Base-by-base conservation (phyloP, 2,888 invertebrate genomes). In the Embidobia sp. region DNA sequence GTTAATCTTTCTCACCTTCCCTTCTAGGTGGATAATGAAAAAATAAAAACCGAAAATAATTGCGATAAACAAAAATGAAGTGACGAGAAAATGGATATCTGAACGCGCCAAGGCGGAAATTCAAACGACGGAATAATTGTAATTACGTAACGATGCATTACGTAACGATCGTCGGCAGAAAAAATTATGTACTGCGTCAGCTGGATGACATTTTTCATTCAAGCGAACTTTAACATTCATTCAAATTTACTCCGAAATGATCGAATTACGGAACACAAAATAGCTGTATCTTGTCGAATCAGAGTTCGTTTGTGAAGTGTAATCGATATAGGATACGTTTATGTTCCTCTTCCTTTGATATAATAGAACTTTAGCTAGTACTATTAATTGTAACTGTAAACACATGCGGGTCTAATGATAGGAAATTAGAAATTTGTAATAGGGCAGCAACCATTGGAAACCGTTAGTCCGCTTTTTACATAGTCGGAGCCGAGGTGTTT, bases 1-100 rank as follows among this genome's bases (percentile, higher is more conserved):
- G 73, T 77, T 77, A 73, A 77, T 77, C 77, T 77, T 73, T 77
- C 73, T 77, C 77, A 73, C 67, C 77, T 77, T 77, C 26, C 48
- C 63, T 55, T 22, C 57, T 57, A 37, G 53, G 49, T 73, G 48
- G 53, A 44, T 66, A 63, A 77, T 77, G 37, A 69, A 66, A 59
- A 44, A 49, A 49, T 19, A 44, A 27, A 37, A 51, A 51, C 3
- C 16, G 6, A 33, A 19, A 51, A 42, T 19, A 26, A 13, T 44
- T 19, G 22, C 10, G 22, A 42, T 18, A 42, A 8, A 42, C 16
- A 18, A 42, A 37, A 15, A 11, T 22, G 15, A 26, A 42, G 18
- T 0, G 18, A n/a, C 11, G 8, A 18, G 19, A 33, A 33, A 16
- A 29, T n/a, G n/a, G n/a, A n/a, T n/a, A n/a, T n/a, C n/a, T n/a